Evolutionary conservation across 2,113 vertebrate species (phyloP), one percentile per base, ranked within the genome.

Genomic region (Perccottus glenii): DNA sequence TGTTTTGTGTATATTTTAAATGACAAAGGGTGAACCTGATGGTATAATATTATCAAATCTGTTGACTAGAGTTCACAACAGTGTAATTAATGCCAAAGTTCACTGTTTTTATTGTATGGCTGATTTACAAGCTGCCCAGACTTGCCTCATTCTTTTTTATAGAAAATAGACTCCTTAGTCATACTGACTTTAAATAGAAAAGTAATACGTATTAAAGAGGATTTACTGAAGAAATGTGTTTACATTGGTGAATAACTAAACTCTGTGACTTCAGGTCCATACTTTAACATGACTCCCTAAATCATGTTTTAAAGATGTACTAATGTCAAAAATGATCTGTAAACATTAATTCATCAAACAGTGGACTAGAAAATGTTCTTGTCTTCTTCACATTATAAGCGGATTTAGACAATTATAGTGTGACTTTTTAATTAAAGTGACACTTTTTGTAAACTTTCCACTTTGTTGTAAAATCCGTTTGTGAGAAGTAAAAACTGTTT

Each of bases 51-150:
- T 7, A 67, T 91, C 92, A 93, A 53, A 90, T 91, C 88, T 88
- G 89, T 89, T 84, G 89, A 86, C 88, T 64, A 87, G 19, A 27
- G 19, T 92, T 86, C 90, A 92, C 92, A 92, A 91, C 35, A 47
- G 15, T 45, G 57, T 65, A 38, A 5, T 69, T 50, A 33, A 42
- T 60, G 43, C 57, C 60, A 15, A 8, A 32, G 15, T 65, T 75
- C 52, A 51, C 60, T 51, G 46, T 60, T 69, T 73, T 47, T 81
- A 51, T 65, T 52, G 32, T 77, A 62, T 67, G 49, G 63, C 5
- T 57, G 56, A 70, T 81, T 50, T 75, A 51, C 71, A 72, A 48
- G 36, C 49, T 48, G 61, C 48, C 60, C 56, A 9, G 68, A 47
- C 45, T 70, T 55, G 72, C 64, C 76, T 82, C 63, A 46, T 47